Evolutionary conservation across 2,797 vertebrate species (phyloP), one percentile per base, ranked within the genome.

Genomic region (Peromyscus eremicus): DNA sequence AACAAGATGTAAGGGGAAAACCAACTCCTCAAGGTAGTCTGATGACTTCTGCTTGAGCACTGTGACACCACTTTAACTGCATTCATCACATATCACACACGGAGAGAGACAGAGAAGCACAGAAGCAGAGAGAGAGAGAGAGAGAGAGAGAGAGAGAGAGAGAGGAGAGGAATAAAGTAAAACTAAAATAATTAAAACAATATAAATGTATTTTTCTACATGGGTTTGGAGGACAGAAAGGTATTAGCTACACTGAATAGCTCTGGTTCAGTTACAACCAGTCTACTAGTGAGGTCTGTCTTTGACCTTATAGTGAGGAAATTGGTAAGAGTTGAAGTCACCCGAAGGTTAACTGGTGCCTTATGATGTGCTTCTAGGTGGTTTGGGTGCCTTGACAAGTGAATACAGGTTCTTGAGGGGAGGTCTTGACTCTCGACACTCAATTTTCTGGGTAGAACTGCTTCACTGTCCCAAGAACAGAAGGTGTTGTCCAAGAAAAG

Each of bases 71-170:
- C 14, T 7, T 70, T 5, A n/a, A 34, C 32, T n/a, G 13, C 32
- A n/a, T 70, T 17, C 14, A 70, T 70, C 37, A 62, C 49, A 34
- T 49, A 49, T 23, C 27, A 79, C 4, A 60, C 4, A 25, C 1
- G 29, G 14, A 49, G 0, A 55, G 2, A 55, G 32, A 57, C 2
- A n/a, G 32, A 43, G 40, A 43, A 11, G 52, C 7, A 57, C 17
- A n/a, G 1, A 49, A 0, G 8, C 4, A 55, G 10, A 43, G 0
- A 49, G 6, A 52, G 27, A 79, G 2, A 32, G 46, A 40, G 19
- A 37, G 19, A 70, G 8, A n/a, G 32, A 34, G 19, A 71, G 70
- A 75, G 21, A 43, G 32, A 57, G 4, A 23, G 17, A 43, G 40
- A 19, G 23, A 19, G 21, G 21, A 57, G 52, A 62, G 6, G 34